A percentile compares a stretch with the other conserved stretches of the same genome.
Evolutionary conservation across 2,797 vertebrate genomes (phyloP).

Genomic region (Rachycentron canadum): DNA sequence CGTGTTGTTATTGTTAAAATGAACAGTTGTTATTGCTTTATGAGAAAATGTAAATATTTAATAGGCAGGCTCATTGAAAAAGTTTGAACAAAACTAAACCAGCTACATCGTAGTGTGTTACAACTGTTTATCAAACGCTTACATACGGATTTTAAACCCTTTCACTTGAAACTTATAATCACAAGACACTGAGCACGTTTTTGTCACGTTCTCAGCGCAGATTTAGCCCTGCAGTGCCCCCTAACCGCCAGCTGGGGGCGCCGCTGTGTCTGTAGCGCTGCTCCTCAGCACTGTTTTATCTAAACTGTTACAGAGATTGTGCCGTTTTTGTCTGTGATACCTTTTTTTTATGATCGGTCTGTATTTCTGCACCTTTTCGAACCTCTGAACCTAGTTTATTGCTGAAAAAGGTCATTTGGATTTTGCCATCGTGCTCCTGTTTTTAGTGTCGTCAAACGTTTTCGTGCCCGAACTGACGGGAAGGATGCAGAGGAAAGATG

Average conservation of each 20-base stretch:
- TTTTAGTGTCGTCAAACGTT: neutral
- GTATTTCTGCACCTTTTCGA: neutral
- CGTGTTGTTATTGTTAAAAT: too few species aligned
- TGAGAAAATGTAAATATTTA: neutral
- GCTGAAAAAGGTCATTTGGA: neutral
- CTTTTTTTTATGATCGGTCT: too few species aligned
- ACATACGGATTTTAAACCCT: neutral
- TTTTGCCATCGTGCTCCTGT: neutral
- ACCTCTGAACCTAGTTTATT: neutral
- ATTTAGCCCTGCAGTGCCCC: neutral
- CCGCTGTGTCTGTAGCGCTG: neutral
- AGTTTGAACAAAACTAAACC: too few species aligned
- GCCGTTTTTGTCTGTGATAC: too few species aligned
- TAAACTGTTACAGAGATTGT: neutral
- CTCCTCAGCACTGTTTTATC: neutral
- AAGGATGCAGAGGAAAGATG: too few species aligned
- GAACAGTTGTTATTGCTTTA: too few species aligned
- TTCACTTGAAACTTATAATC: neutral
- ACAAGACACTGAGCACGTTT: too few species aligned
- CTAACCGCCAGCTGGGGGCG: neutral
- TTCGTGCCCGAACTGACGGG: neutral
- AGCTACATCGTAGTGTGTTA: neutral
- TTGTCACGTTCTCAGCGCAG: too few species aligned
- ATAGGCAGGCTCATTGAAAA: neutral
- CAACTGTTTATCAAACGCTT: neutral